A percentile compares a stretch with the other conserved stretches of the same genome.
Conservation (phyloP, 2,113 vertebrate genomes). For the Phyllostomus hastatus region DNA sequence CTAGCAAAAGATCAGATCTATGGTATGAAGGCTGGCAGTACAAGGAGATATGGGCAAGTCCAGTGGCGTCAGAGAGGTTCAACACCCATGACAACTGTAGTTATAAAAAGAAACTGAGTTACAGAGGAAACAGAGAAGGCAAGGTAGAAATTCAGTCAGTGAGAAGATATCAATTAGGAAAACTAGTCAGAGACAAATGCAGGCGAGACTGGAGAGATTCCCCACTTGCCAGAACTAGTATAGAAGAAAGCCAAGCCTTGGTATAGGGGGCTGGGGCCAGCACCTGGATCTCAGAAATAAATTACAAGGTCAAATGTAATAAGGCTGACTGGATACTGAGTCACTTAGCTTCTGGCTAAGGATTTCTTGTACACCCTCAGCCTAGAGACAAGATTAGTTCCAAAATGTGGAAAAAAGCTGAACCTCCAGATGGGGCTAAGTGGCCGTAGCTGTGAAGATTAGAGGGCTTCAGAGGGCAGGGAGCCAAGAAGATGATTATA, state of each 20-base stretch:
- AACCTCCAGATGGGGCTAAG: constrained; percentile 64
- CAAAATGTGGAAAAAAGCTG: constrained; percentile 40
- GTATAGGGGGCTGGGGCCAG: not conserved
- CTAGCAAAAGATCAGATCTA: not conserved
- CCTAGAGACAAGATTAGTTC: constrained; percentile 46
- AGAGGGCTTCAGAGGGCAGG: constrained; percentile 38
- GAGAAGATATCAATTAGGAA: not conserved
- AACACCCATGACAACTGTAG: not conserved
- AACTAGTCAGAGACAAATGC: not conserved
- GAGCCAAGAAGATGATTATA: constrained; percentile 57
- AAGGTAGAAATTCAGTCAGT: not conserved
- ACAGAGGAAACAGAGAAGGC: not conserved
- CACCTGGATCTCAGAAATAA: not conserved
- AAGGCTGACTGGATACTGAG: not conserved
- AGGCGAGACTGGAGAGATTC: not conserved
- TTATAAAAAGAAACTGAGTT: not conserved
- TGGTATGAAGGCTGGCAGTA: not conserved
- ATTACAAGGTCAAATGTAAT: constrained; percentile 20
- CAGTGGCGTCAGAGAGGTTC: not conserved
- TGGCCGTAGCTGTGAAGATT: constrained; percentile 59
- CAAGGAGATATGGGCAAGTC: not conserved
- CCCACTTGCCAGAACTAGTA: not conserved
- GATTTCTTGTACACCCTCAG: not conserved
- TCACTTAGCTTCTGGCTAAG: constrained; percentile 42
- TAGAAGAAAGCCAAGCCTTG: not conserved